These are phyloP conservation scores for Drosophila nikananu DNA, from an alignment of 1,140 invertebrate genomes.

Conservation along the genomic window DNA sequence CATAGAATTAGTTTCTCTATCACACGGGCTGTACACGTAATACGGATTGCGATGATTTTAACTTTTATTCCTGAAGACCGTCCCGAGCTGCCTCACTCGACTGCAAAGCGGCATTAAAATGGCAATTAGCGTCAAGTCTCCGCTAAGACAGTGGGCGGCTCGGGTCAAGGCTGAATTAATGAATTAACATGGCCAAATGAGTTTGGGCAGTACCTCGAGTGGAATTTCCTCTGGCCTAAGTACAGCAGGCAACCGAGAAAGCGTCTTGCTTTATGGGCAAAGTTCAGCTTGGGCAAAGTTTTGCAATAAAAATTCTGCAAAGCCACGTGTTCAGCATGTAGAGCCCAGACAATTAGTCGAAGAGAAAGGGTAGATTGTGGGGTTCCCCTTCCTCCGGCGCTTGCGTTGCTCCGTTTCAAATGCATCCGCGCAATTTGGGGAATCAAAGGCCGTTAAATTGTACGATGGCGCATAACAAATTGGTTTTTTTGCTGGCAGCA, in stretches of 20 bases:
- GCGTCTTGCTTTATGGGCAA: constrained; percentile 56
- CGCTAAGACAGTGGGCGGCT: constrained; percentile 47
- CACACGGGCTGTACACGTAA: constrained; percentile 42
- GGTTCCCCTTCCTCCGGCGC: background rate
- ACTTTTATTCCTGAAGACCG: constrained; percentile 46
- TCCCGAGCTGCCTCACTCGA: background rate
- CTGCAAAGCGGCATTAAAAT: constrained; percentile 73
- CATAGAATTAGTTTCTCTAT: constrained; percentile 68
- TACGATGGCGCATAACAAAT: constrained; percentile 70
- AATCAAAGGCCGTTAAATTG: constrained; percentile 80
- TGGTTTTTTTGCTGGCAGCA: constrained; percentile 67
- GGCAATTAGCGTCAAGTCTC: constrained; percentile 64
- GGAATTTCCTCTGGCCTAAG: constrained; percentile 31
- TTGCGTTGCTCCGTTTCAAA: constrained; percentile 21
- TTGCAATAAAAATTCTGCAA: constrained; percentile 65
- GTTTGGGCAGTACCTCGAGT: constrained; percentile 70
- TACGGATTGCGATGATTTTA: constrained; percentile 55
- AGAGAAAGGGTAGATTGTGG: constrained; percentile 4
- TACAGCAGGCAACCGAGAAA: background rate
- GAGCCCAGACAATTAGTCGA: constrained; percentile 58
- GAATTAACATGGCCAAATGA: constrained; percentile 82
- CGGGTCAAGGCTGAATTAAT: constrained; percentile 74
- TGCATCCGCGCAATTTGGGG: constrained; percentile 61
- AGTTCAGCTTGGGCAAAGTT: constrained; percentile 58
- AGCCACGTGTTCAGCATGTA: constrained; percentile 63